A percentile compares a stretch with the other conserved stretches of the same genome.
Evolutionary conservation across 2,113 vertebrate genomes (phyloP).

Genomic region (Microtus richardsoni): DNA sequence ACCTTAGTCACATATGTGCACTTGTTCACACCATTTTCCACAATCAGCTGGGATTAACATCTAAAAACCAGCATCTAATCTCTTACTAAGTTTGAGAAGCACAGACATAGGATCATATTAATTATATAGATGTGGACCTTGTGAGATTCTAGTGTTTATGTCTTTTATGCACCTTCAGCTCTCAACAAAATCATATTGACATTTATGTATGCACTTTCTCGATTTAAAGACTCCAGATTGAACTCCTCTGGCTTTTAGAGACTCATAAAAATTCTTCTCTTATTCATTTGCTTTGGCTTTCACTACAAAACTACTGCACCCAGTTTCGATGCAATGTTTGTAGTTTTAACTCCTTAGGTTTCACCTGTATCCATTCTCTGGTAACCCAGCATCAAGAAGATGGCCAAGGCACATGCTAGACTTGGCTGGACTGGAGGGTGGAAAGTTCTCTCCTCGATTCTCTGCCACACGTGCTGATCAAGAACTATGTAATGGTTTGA

Average conservation of each 20-base stretch:
- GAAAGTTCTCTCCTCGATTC: neutral
- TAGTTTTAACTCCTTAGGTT: neutral
- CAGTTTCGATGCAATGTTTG: neutral
- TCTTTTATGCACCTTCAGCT: neutral
- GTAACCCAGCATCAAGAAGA: neutral
- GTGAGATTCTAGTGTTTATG: neutral
- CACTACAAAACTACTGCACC: neutral
- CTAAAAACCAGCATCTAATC: neutral
- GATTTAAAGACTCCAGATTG: neutral
- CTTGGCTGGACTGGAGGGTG: neutral
- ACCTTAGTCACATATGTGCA: neutral
- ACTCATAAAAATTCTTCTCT: neutral
- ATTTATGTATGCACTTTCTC: neutral
- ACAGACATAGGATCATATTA: neutral
- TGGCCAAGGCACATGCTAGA: accelerated
- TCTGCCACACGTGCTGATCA: neutral
- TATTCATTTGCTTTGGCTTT: neutral
- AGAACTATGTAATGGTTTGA: neutral
- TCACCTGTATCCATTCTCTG: neutral
- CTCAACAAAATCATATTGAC: neutral
- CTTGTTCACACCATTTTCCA: neutral
- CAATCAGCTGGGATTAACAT: neutral
- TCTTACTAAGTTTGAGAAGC: neutral
- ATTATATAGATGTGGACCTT: neutral
- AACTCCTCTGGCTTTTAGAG: neutral